phyloP scores from a whole-genome alignment of 2,888 invertebrate genomes.

The Steinernema hermaphroditum region DNA sequence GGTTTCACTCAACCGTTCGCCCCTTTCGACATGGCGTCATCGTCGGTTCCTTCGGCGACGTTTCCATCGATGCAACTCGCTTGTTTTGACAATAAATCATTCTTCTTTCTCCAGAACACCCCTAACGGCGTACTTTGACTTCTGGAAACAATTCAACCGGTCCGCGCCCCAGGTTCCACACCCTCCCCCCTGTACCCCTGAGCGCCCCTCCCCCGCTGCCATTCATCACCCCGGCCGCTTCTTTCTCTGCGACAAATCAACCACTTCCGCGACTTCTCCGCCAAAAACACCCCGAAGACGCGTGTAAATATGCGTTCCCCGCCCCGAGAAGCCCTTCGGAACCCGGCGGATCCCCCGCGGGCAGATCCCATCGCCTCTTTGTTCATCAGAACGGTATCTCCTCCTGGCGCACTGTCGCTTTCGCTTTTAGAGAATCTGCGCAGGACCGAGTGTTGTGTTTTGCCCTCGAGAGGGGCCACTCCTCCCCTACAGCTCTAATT shows the following conservation, averaged over 20 bases:
- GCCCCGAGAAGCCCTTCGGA: no score
- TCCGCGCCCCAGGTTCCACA: not conserved
- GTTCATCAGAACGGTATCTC: conserved; percentile 13
- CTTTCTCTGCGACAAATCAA: not conserved
- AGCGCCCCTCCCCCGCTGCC: not conserved
- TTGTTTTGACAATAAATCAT: no score
- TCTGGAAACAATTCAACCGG: no score
- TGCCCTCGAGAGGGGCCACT: not conserved
- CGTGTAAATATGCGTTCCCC: no score
- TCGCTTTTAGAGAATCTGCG: not conserved
- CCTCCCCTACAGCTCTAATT: conserved; percentile 11
- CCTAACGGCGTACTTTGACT: no score
- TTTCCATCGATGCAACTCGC: no score
- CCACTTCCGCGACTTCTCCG: conserved; percentile 15
- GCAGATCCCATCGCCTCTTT: conserved; percentile 10
- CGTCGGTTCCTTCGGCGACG: no score
- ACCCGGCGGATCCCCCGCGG: not conserved
- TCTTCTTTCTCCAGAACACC: no score
- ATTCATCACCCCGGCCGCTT: conserved; percentile 20
- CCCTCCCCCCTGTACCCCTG: not conserved
- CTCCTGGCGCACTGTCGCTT: conserved; percentile 12
- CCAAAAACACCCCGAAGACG: no score
- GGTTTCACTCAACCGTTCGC: no score
- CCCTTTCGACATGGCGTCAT: no score
- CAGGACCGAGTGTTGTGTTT: no score